These are phyloP conservation scores for Pseudomyrmex sp. DNA, from an alignment of 1,140 invertebrate genomes.

Conservation along the genomic window DNA sequence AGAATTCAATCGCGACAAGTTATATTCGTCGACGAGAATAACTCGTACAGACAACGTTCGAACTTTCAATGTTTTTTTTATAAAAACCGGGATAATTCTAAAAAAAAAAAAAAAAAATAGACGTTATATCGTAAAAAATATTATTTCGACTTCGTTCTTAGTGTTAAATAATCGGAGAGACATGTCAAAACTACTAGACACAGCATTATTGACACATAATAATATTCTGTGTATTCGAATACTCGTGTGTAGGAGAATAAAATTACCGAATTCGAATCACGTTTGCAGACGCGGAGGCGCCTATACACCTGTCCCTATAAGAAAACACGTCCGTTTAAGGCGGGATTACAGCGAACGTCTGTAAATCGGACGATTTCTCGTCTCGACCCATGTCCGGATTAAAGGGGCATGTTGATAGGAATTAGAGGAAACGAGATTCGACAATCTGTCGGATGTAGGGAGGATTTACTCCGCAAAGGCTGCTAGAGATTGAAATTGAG, in stretches of 20 bases:
- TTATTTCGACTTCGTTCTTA: no score
- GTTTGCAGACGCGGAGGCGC: constrained; percentile 59
- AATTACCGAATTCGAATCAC: constrained; percentile 72
- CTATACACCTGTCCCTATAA: constrained; percentile 69
- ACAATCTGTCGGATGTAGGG: background rate
- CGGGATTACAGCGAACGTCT: constrained; percentile 63
- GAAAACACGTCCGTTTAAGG: constrained; percentile 57
- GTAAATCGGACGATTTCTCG: constrained; percentile 21
- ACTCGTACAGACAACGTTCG: background rate
- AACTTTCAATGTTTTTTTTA: no score
- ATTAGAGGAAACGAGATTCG: constrained; percentile 32
- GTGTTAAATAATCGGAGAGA: no score
- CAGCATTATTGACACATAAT: constrained; percentile 36
- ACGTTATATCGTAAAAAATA: no score
- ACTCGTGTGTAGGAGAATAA: constrained; percentile 4
- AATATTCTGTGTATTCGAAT: constrained; percentile 53
- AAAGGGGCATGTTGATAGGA: constrained; percentile 52
- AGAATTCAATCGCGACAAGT: constrained; percentile 3
- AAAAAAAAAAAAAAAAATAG: no score
- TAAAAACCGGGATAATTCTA: no score
- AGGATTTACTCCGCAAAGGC: constrained; percentile 7
- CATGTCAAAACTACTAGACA: no score
- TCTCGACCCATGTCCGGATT: constrained; percentile 27
- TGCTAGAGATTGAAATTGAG: constrained; percentile 18
- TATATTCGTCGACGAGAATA: constrained; percentile 3